Percentiles rank a stretch among this genome's conserved stretches.
Conservation (phyloP, 2,797 vertebrate genomes). For the Ciconia nigra region DNA sequence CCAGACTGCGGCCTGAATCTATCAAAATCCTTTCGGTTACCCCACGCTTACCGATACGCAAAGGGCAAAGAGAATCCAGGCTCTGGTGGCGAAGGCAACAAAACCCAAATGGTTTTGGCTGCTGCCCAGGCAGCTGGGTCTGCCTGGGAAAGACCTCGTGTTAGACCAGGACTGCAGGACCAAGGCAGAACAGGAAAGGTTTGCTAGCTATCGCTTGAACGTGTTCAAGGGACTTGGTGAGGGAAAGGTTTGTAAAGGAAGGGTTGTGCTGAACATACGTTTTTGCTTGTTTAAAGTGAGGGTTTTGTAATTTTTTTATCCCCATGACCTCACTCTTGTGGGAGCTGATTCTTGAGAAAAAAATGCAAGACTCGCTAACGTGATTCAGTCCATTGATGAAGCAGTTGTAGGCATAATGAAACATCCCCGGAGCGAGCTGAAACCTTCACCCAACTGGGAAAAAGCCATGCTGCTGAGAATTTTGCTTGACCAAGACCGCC, state of each 20-base stretch:
- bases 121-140: neutral
- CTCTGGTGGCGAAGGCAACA: neutral
- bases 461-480: neutral
- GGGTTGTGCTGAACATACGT: neutral
- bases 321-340: neutral
- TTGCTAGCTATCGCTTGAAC: no score
- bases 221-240: no score
- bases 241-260: neutral
- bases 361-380: neutral
- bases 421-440: neutral
- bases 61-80: neutral
- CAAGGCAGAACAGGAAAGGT: neutral
- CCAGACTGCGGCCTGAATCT: neutral
- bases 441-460: neutral
- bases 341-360: neutral
- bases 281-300: neutral
- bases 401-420: neutral
- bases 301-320: no score
- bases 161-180: no score
- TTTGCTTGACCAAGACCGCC: neutral
- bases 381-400: neutral
- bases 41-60: accelerated
- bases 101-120: neutral
- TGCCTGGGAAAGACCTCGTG: neutral
- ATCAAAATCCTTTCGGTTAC: accelerated